A percentile compares a stretch with the other conserved stretches of the same genome.
Evolutionary conservation across 1,140 invertebrate species (phyloP).

Genomic region (Drosophila setifemur): DNA sequence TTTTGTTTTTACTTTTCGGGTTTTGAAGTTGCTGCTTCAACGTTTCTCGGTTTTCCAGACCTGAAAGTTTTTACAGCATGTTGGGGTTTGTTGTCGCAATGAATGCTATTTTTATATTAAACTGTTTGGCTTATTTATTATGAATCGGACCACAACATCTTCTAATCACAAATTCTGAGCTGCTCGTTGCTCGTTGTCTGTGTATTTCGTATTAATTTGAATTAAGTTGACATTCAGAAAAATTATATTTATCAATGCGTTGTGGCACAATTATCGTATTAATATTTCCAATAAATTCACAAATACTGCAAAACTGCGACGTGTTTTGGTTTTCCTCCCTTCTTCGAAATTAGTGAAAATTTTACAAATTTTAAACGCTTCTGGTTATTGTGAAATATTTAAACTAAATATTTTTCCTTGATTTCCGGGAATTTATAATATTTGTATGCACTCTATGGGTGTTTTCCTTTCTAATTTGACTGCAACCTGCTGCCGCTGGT

Average conservation of each 20-base stretch:
- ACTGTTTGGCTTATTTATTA: no score
- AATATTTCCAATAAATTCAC: no score
- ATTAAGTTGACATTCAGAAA: no score
- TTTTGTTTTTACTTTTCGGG: neutral
- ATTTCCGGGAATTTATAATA: neutral
- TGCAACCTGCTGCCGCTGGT: slow-evolving; percentile 56
- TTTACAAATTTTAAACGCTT: neutral
- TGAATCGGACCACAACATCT: no score
- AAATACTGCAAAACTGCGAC: neutral
- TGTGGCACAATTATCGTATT: no score
- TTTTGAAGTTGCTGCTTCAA: neutral
- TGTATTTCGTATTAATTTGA: no score
- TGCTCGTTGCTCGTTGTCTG: no score
- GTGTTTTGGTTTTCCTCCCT: neutral
- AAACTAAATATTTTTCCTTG: neutral
- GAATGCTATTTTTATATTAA: neutral
- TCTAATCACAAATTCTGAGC: no score
- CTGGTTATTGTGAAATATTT: neutral
- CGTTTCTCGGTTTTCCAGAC: neutral
- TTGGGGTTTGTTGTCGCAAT: neutral
- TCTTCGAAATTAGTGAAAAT: neutral
- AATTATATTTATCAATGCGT: no score
- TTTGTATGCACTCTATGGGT: neutral
- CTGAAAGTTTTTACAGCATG: neutral
- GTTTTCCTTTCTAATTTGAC: slow-evolving; percentile 46